Conservation (phyloP, 2,888 invertebrate genomes). For the Tricholauxania praeusta region DNA sequence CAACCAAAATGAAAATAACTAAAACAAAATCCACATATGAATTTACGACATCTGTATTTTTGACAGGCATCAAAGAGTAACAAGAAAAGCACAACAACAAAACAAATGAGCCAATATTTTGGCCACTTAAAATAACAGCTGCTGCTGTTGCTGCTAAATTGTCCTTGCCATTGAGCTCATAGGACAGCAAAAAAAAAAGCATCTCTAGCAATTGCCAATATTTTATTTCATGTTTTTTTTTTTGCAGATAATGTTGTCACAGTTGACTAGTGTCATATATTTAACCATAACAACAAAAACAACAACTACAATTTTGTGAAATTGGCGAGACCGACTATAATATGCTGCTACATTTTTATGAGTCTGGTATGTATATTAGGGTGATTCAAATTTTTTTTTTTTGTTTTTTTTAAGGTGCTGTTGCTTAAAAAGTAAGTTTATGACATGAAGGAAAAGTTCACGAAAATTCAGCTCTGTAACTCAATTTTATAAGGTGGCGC, state of each 20-base stretch:
- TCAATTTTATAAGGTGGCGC: no score
- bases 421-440: no score
- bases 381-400: no score
- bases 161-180: constrained; percentile 32
- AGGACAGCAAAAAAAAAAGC: background rate
- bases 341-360: constrained; percentile 35
- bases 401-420: no score
- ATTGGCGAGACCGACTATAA: constrained; percentile 7
- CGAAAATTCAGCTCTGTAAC: no score
- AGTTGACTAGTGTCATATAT: constrained; percentile 35
- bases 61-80: constrained; percentile 54
- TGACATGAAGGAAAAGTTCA: no score
- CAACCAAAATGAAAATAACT: constrained; percentile 49
- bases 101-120: constrained; percentile 17
- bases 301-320: background rate
- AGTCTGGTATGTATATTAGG: no score
- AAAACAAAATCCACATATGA: background rate
- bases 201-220: constrained; percentile 12
- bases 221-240: constrained; percentile 19
- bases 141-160: constrained; percentile 42
- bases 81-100: constrained; percentile 58
- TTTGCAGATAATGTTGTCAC: constrained; percentile 35
- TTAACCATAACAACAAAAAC: constrained; percentile 24
- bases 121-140: constrained; percentile 11
- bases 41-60: background rate